These are phyloP conservation scores for Pseudotriccus pelzelni DNA, from an alignment of 2,797 vertebrate species.

Conservation along the genomic window DNA sequence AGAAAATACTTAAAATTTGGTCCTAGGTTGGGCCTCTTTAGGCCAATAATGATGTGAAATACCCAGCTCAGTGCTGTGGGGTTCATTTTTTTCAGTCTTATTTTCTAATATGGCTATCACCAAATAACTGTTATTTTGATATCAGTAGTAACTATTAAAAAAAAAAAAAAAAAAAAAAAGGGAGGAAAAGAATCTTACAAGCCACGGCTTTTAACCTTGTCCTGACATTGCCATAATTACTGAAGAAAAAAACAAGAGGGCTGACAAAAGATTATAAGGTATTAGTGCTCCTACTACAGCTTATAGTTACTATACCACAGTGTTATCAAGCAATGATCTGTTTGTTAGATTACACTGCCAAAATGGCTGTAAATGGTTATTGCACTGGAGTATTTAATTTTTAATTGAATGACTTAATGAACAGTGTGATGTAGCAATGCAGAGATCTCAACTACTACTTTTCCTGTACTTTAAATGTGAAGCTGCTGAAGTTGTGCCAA, in stretches of 20 bases:
- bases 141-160: not conserved
- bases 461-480: not conserved
- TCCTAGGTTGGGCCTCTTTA: not conserved
- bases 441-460: not conserved
- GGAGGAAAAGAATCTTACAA: not conserved
- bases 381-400: not conserved
- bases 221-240: not conserved
- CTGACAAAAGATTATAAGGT: not conserved
- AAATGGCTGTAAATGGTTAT: not conserved
- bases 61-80: not conserved
- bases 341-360: not conserved
- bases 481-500: not conserved
- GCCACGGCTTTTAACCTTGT: not conserved
- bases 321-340: not conserved
- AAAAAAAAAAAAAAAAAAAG: not conserved
- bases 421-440: not conserved
- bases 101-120: not conserved
- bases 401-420: not conserved
- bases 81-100: not conserved
- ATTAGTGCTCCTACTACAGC: not conserved
- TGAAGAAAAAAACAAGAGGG: not conserved
- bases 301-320: not conserved
- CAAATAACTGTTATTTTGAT: not conserved
- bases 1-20: not conserved
- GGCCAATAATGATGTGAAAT: not conserved